Base-by-base conservation (phyloP, 1,140 invertebrate genomes). In the Ladona fulva region DNA sequence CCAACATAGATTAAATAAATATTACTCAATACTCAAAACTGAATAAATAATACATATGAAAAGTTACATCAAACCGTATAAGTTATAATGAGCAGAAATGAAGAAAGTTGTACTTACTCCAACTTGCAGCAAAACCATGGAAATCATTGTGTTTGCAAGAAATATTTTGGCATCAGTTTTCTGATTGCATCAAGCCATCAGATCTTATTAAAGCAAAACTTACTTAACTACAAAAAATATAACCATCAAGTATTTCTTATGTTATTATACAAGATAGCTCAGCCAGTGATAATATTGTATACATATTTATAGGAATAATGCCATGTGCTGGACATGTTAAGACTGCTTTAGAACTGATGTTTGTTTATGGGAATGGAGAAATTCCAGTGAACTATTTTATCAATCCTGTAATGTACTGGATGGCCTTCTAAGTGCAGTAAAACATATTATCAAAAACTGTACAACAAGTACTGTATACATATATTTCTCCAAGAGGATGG, bases 381-480 rank as follows among this genome's bases (percentile, higher is more conserved):
- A 66, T 66, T 66, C n/a, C 52, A 6, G 14, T 22, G 29, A 66
- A 66, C 52, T 6, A 66, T 16, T 1, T 66, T 6, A 66, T 66
- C 52, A 66, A 66, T 22, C 52, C n/a, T 3, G 52, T 66, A 19
- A 66, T 19, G 52, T 66, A 66, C 52, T 66, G 52, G 52, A 66
- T 66, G 52, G 52, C 52, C 14, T 66, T 66, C 52, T 66, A 66
- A 66, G 52, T 66, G 52, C 52, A 66, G 52, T 66, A 66, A 66
- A 66, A 66, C 52, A 66, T 66, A 66, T 66, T 66, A 66, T 66
- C 52, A 66, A 66, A 66, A 66, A 66, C 52, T 66, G 52, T 66
- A 66, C 52, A 22, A 3, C 14, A 66, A 66, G 52, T 66, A 66
- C n/a, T 16, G 52, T 66, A 66, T 66, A 66, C 12, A 66, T 66